Base-by-base conservation (phyloP, 2,797 vertebrate genomes). In the Denticeps clupeoides region DNA sequence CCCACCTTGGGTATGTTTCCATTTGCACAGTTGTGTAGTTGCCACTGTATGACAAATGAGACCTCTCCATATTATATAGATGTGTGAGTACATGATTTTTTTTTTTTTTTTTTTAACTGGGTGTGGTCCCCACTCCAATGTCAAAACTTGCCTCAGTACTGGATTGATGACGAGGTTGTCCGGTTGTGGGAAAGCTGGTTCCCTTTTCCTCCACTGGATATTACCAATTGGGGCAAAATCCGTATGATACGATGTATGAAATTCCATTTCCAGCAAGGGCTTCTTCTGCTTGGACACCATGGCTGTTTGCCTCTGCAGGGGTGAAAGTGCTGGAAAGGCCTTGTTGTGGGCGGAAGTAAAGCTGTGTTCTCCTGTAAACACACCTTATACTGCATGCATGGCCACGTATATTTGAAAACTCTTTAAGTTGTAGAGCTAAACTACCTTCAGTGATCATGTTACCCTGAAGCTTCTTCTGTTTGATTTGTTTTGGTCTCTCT, bases 151-250 rank as follows among this genome's bases (percentile, higher is more conserved):
- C 85, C 77, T 82, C 61, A 86, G 72, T 12, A 70, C 65, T 1
- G 64, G 73, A 57, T 87, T 86, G 37, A 88, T 77, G 27, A 57
- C 71, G 0, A 87, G 81, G 70, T 87, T 87, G 65, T 88, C 83
- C 1, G 71, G 64, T 28, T 74, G 77, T 1, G 80, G 83, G 2
- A 52, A 22, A 13, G 69, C 71, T 8, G 70, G 77, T 5, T n/a
- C n/a, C n/a, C 67, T 70, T 52, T 62, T 65, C 38, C 49, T 67
- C 7, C 32, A 62, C 7, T 33, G 49, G 11, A 53, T 53, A 5
- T 32, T 51, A 2, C 57, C 52, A 0, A 53, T 70, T 19, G 52
- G 63, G 33, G 71, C 76, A 52, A 79, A 86, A 49, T 85, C 81
- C 3, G 65, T 74, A 64, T 80, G 82, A 64, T 83, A 79, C 56